phyloP scores from a whole-genome alignment of 2,888 invertebrate genomes.

The Tenthredo mesomela region DNA sequence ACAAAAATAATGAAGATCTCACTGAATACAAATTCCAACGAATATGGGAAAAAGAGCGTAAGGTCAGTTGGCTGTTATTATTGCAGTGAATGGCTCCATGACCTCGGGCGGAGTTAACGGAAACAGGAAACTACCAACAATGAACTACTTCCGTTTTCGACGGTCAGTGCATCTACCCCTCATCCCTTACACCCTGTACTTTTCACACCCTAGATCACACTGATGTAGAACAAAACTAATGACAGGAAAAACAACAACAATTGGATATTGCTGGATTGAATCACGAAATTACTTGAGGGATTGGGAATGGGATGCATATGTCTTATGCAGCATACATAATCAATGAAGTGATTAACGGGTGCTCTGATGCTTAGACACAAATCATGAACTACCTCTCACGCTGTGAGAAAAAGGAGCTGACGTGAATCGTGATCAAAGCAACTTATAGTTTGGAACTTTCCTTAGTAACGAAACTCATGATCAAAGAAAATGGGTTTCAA shows the following conservation, averaged over 20 bases:
- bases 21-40: background rate
- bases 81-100: background rate
- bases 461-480: background rate
- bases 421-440: background rate
- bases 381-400: background rate
- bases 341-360: background rate
- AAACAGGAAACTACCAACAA: constrained; percentile 24
- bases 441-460: background rate
- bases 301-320: background rate
- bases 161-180: background rate
- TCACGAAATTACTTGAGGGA: background rate
- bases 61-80: background rate
- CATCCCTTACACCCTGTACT: background rate
- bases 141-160: constrained; percentile 19
- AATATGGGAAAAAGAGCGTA: background rate
- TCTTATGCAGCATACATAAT: background rate
- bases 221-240: background rate
- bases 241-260: background rate
- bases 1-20: background rate
- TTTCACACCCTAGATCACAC: background rate
- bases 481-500: background rate
- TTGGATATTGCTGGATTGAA: background rate
- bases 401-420: background rate
- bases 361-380: background rate
- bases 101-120: background rate